Conservation (phyloP, 2,113 vertebrate species). For the Mus pahari region DNA sequence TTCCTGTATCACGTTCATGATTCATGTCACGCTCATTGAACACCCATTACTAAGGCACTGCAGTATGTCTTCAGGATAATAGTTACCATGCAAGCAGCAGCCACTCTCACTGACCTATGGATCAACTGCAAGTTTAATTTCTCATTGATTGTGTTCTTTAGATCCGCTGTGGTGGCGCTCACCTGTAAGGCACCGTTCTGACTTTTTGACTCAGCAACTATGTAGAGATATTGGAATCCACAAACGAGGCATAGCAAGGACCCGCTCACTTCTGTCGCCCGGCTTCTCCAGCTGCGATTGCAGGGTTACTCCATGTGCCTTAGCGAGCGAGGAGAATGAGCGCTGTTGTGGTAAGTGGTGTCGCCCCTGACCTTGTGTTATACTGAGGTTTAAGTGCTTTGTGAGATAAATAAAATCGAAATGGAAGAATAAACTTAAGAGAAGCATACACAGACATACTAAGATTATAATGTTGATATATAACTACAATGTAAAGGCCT, state of each 20-base stretch:
- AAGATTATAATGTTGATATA: not conserved
- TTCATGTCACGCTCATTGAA: not conserved
- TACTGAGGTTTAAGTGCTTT: not conserved
- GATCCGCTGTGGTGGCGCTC: not conserved
- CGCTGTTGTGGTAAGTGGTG: not conserved
- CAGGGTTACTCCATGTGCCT: not conserved
- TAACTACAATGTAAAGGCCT: not conserved
- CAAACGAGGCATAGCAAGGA: too few species aligned
- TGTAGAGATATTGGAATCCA: not conserved
- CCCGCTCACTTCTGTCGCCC: not conserved
- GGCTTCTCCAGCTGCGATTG: not conserved
- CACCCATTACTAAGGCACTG: too few species aligned
- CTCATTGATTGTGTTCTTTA: not conserved
- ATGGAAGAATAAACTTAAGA: not conserved
- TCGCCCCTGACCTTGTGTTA: not conserved
- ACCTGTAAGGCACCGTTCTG: not conserved
- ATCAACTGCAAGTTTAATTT: not conserved
- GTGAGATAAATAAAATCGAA: not conserved
- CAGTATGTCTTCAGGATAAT: not conserved
- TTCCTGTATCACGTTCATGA: not conserved
- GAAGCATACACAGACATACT: not conserved
- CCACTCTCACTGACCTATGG: not conserved
- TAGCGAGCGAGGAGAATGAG: not conserved
- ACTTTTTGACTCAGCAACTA: not conserved
- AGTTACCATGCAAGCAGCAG: not conserved